Evolutionary conservation across 1,140 invertebrate genomes (phyloP).

Genomic region (Plodia interpunctella): DNA sequence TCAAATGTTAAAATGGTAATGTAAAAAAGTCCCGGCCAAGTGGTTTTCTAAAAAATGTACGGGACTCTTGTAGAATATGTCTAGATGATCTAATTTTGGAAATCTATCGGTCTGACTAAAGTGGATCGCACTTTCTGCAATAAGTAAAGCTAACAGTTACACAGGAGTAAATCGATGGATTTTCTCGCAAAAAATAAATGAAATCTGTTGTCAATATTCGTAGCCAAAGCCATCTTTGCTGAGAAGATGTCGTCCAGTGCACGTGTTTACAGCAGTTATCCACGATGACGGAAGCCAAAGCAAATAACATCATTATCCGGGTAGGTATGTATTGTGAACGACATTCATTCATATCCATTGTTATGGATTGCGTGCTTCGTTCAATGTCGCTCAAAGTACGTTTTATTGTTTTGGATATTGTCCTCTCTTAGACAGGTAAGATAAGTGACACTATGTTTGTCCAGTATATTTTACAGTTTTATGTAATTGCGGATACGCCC

Average conservation of each 20-base stretch:
- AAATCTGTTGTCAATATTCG: too few relatives aligned
- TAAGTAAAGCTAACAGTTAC: too few relatives aligned
- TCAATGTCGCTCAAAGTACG: slow-evolving; percentile 56
- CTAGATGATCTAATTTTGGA: neutral
- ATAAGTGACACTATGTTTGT: neutral
- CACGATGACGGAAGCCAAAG: slow-evolving; percentile 64
- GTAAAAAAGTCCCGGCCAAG: too few relatives aligned
- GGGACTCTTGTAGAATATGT: too few relatives aligned
- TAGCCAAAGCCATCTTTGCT: too few relatives aligned
- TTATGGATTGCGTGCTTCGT: slow-evolving; percentile 54
- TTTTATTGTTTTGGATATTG: slow-evolving; percentile 28
- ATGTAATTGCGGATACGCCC: too few relatives aligned
- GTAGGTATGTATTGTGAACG: slow-evolving; percentile 37
- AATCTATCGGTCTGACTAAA: too few relatives aligned
- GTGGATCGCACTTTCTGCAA: too few relatives aligned
- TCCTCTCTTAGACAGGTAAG: slow-evolving; percentile 7
- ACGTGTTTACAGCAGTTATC: slow-evolving; percentile 12
- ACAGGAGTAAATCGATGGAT: too few relatives aligned
- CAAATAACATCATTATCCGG: slow-evolving; percentile 69
- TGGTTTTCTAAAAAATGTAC: too few relatives aligned
- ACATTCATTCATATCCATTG: slow-evolving; percentile 67
- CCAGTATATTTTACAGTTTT: neutral
- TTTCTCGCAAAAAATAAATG: too few relatives aligned
- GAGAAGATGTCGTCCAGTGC: neutral
- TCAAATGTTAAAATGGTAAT: too few relatives aligned